These are phyloP conservation scores for Candoia aspera DNA, from an alignment of 2,113 vertebrate genomes.

Conservation along the genomic window DNA sequence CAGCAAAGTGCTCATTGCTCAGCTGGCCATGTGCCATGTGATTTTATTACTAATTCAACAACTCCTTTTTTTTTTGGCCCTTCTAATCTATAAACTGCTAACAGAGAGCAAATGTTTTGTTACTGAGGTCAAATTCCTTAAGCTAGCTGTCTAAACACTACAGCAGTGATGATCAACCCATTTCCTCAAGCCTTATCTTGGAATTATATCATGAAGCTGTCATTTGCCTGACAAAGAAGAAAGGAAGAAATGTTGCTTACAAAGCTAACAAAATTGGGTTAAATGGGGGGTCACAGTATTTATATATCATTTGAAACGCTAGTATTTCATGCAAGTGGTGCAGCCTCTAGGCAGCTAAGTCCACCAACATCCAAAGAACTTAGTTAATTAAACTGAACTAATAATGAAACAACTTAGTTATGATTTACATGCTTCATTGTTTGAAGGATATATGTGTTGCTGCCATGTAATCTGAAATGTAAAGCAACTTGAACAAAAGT, in stretches of 20 bases:
- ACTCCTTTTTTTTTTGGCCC: constrained; percentile 20
- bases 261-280: not conserved
- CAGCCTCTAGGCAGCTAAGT: not conserved
- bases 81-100: constrained; percentile 43
- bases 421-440: not conserved
- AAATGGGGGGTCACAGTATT: not conserved
- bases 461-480: not conserved
- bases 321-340: not conserved
- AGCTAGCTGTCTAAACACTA: constrained; percentile 38
- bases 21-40: constrained; percentile 9
- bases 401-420: not conserved
- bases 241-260: constrained; percentile 22
- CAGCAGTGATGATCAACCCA: constrained; percentile 27
- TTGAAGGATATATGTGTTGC: too few species aligned
- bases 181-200: constrained; percentile 24
- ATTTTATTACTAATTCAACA: constrained; percentile 50
- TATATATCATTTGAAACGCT: constrained; percentile 15
- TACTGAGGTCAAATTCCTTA: constrained; percentile 55
- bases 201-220: constrained; percentile 35
- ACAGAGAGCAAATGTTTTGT: constrained; percentile 51
- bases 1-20: constrained; percentile 37
- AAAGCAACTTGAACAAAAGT: not conserved
- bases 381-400: not conserved
- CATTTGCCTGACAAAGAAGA: constrained; percentile 19
- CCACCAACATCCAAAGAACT: not conserved